Evolutionary conservation across 2,888 invertebrate genomes (phyloP), one percentile per base, ranked within the genome.

Genomic region (Panzeria rudis): DNA sequence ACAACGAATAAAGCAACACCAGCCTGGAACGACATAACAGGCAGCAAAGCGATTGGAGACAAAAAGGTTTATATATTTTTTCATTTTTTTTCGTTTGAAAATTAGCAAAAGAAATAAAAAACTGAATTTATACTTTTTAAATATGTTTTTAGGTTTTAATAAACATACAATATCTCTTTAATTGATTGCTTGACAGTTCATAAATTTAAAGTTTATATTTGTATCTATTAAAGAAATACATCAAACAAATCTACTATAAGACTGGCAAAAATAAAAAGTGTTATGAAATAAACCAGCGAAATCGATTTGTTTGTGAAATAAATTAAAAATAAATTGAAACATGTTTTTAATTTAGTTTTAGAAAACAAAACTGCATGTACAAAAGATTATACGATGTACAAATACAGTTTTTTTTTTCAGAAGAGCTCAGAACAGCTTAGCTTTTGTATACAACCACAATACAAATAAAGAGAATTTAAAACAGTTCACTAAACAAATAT

Each of bases 1-100:
- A 84, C 76, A 25, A 71, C 25, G 71, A 72, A 62, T 52, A 68
- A 38, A 64, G 68, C 54, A 61, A 62, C 56, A 56, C 29, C 23
- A 56, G 23, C 50, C 68, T 79, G 23, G 56, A 47, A 61, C 25
- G 15, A 38, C 17, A 61, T 71, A 38, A 29, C 25, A 17, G 29
- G 20, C 61, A 61, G n/a, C 1, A 61, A 52, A 52, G 52, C 17
- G 13, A 59, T 71, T 41, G 15, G 41, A 32, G n/a, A 59, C 41
- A 29, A 64, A 35, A 20, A 20, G 3, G 3, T 15, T 29, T 56
- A 0, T 59, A n/a, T n/a, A n/a, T n/a, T n/a, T n/a, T n/a, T n/a
- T n/a, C n/a, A n/a, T 59, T 32, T 9, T 32, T 23, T 56, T 56
- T 32, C 17, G 29, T 2, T 20, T 9, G 25, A 54, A 25, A 25